Evolutionary conservation across 2,888 invertebrate genomes (phyloP).

Genomic region (Eupithecia exiguata): DNA sequence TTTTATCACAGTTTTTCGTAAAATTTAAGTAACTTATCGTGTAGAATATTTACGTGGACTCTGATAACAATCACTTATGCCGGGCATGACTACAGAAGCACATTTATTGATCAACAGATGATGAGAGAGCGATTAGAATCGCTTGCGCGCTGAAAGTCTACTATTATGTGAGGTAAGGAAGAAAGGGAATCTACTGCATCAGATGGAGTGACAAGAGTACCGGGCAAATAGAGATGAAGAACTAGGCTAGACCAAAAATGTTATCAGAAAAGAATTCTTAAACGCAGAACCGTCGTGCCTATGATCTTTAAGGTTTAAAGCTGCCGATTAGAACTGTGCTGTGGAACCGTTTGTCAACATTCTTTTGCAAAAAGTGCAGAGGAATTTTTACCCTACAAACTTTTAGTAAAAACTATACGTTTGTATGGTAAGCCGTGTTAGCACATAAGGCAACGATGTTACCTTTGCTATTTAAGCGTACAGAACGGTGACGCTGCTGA

Average conservation of each 20-base stretch:
- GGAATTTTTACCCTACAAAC: too few relatives aligned
- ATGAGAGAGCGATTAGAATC: conserved; percentile 53
- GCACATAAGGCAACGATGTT: background rate
- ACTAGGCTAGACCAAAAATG: background rate
- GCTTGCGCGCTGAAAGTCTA: conserved; percentile 53
- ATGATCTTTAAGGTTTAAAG: background rate
- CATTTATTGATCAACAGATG: conserved; percentile 64
- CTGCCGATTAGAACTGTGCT: background rate
- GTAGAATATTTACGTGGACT: conserved; percentile 31
- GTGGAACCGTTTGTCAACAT: background rate
- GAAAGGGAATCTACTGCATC: background rate
- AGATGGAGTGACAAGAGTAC: background rate
- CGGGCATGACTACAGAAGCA: conserved; percentile 54
- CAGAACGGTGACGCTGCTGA: background rate
- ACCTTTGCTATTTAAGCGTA: background rate
- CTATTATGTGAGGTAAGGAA: conserved; percentile 53
- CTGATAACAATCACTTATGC: conserved; percentile 44
- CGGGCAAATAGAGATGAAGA: background rate
- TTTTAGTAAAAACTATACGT: too few relatives aligned
- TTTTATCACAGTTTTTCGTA: conserved; percentile 18
- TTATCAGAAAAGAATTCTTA: background rate
- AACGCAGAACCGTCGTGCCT: background rate
- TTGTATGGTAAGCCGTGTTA: background rate
- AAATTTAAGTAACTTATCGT: conserved; percentile 25
- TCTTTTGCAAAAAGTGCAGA: too few relatives aligned